Base-by-base conservation (phyloP, 2,888 invertebrate species). In the Ophion ventricosus region DNA sequence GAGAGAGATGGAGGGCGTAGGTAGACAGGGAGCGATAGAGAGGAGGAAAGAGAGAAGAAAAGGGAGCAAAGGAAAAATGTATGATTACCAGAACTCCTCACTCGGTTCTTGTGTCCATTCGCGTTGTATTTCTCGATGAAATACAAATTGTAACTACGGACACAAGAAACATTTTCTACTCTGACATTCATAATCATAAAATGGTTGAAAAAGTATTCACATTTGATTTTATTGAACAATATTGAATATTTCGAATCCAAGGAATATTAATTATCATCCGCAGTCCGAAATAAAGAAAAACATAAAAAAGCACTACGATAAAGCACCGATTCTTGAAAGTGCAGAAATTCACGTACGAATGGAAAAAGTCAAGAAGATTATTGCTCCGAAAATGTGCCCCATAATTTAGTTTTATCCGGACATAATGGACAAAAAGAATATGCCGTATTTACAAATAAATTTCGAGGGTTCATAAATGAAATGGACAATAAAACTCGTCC, bases 401-500 rank as follows among this genome's bases (percentile, higher is more conserved):
- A 67, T 43, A 49, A 25, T 49, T 25, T 8, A 26, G 17, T 49
- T 49, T 49, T 49, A 49, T 49, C 17, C 17, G 17, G 17, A 17
- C 4, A 49, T 49, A 49, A 49, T 49, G 49, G 49, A 49, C 14
- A 17, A 49, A 43, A 40, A 57, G 4, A n/a, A 66, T 56, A 25
- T 25, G n/a, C 29, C n/a, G 17, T 77, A 66, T 64, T 64, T 66
- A 56, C 64, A 59, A 25, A 69, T 61, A 17, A 23, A 23, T 49
- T 26, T 43, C n/a, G 23, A 70, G 61, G 35, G 26, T 70, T 63
- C 20, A 23, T 35, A 75, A 69, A 70, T 35, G 56, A 26, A 70
- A 75, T 72, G 25, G 26, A 61, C 20, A 80, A 83, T 63, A 66
- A 57, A 67, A 74, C 14, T 17, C 67, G 25, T 40, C 49, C 35